phyloP scores from a whole-genome alignment of 2,888 invertebrate species.

The Pseudeuparius sepicola region DNA sequence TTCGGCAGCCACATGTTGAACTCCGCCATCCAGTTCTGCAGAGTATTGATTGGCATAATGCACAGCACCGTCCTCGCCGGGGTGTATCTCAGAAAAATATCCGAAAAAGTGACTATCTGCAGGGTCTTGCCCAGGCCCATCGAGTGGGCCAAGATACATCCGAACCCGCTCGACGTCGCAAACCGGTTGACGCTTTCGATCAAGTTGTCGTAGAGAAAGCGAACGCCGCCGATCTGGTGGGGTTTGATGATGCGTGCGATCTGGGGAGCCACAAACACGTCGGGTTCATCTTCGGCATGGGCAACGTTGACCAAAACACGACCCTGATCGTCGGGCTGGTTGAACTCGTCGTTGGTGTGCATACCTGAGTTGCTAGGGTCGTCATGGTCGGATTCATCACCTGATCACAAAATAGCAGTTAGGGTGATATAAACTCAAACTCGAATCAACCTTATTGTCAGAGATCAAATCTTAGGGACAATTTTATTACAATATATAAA shows the following conservation, averaged over 20 bases:
- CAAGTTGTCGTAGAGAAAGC: conserved; percentile 94
- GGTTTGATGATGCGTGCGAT: conserved; percentile 88
- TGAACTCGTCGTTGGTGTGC: conserved; percentile 88
- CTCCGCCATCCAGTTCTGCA: conserved; percentile 96
- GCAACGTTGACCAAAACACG: conserved; percentile 89
- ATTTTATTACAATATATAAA: too few relatives aligned
- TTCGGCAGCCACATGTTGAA: conserved; percentile 95
- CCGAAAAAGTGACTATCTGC: conserved; percentile 88
- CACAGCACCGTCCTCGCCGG: conserved; percentile 81
- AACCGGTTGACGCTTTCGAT: conserved; percentile 87
- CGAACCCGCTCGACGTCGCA: conserved; percentile 72
- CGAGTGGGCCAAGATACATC: conserved; percentile 96
- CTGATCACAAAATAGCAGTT: too few relatives aligned
- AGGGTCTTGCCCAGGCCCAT: conserved; percentile 99
- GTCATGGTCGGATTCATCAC: conserved; percentile 18
- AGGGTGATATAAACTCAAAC: too few relatives aligned
- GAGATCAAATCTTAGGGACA: too few relatives aligned
- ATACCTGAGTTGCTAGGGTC: conserved; percentile 85
- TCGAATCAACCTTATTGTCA: too few relatives aligned
- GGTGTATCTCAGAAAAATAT: conserved; percentile 88
- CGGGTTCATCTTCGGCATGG: conserved; percentile 81
- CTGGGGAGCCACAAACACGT: conserved; percentile 86
- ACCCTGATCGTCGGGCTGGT: conserved; percentile 84
- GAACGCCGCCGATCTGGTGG: conserved; percentile 66
- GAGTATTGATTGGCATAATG: conserved; percentile 97